Evolutionary conservation across 2,888 invertebrate species (phyloP).

Genomic region (Trichopoda pennipes): DNA sequence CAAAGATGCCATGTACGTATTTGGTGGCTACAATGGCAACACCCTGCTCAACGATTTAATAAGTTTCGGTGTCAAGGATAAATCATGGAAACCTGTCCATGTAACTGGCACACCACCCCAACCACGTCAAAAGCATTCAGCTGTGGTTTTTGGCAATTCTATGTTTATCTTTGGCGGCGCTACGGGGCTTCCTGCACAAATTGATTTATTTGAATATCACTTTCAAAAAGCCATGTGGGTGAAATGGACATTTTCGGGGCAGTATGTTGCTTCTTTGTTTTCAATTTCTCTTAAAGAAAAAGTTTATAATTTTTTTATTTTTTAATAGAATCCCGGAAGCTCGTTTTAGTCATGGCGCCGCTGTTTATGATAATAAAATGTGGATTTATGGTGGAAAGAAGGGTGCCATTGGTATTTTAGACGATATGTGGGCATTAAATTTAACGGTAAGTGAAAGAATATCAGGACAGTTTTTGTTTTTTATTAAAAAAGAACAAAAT

Average conservation of each 20-base stretch:
- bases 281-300: too few relatives aligned
- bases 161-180: constrained; percentile 99
- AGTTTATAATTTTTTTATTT: not conserved
- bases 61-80: constrained; percentile 95
- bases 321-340: constrained; percentile 89
- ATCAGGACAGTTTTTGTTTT: too few relatives aligned
- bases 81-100: constrained; percentile 95
- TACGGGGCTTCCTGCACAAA: too few relatives aligned
- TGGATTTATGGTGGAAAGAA: constrained; percentile 99
- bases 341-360: constrained; percentile 96
- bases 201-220: constrained; percentile 96
- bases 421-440: constrained; percentile 98
- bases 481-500: too few relatives aligned
- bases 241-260: constrained; percentile 95
- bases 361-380: constrained; percentile 94
- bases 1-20: constrained; percentile 96
- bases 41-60: constrained; percentile 96
- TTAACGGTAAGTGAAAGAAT: constrained; percentile 79
- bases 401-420: constrained; percentile 96
- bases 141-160: constrained; percentile 90
- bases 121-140: constrained; percentile 97
- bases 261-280: constrained; percentile 83
- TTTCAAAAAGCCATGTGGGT: constrained; percentile 96
- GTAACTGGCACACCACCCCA: constrained; percentile 93
- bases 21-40: constrained; percentile 98